Base-by-base conservation (phyloP, 2,797 vertebrate species). In the Cuniculus paca region DNA sequence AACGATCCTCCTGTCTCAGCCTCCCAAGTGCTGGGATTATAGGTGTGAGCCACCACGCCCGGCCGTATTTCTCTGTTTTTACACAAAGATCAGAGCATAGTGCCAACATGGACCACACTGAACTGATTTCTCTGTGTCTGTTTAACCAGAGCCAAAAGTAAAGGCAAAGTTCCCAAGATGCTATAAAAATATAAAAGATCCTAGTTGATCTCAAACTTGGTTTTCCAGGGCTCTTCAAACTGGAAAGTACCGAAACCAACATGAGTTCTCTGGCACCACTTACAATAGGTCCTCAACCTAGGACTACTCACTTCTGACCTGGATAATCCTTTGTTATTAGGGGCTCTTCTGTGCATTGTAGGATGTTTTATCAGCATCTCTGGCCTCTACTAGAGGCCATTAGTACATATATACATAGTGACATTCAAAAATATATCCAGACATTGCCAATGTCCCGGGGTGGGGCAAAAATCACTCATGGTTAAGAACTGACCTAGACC, bases 201-300 rank as follows among this genome's bases (percentile, higher is more conserved):
- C 78, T 13, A 50, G 31, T 5, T 94, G 42, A 88, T n/a, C 36
- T 83, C 86, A 86, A 93, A 68, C 20, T 39, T 91, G 31, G 60
- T 80, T 84, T 88, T 58, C 48, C 42, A 52, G 87, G 28, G 39
- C 26, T 95, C n/a, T 91, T 85, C 78, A 77, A 93, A 81, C 9
- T 52, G 10, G 20, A 94, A 95, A 90, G 70, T 74, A 90, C 13
- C 24, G 90, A 77, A 60, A 65, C 34, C 58, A 90, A 60, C 36
- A 77, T 90, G 39, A 95, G 88, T 91, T 92, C 48, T 93, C 78
- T 84, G 45, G 54, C 31, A 78, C 48, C 20, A 61, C 58, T 31
- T 36, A 85, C 36, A 89, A 42, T 58, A 88, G 65, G 36, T 65
- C 82, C n/a, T 60, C 42, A 88, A 52, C 3, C 75, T 58, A 31